Conservation (phyloP, 2,797 vertebrate species). For the Spinus pinus region DNA sequence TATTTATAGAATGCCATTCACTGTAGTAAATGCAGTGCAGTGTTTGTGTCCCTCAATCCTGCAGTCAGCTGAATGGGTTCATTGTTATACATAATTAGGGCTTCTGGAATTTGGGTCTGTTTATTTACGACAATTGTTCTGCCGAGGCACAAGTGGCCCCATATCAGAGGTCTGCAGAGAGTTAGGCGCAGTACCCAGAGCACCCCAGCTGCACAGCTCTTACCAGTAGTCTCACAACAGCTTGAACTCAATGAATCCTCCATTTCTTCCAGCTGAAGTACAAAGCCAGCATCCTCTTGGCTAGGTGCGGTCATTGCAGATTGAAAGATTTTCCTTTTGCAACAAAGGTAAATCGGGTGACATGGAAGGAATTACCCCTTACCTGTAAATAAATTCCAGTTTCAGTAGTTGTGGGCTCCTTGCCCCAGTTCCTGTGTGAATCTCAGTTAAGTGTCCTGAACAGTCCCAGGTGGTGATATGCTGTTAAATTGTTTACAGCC, state of each 20-base stretch:
- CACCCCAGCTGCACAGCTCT: not conserved
- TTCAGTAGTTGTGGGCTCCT: not conserved
- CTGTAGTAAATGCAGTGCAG: slow-evolving; percentile 1
- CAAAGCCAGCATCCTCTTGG: not conserved
- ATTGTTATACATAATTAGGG: slow-evolving; percentile 32
- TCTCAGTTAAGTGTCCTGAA: not conserved
- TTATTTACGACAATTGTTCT: slow-evolving; percentile 32
- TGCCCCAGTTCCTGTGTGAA: not conserved
- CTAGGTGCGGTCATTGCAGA: not conserved
- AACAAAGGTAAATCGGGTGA: not conserved
- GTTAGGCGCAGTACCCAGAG: not conserved
- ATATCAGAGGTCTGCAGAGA: not conserved
- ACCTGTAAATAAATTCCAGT: not conserved
- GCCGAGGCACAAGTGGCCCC: not conserved
- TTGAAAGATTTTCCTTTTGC: not conserved
- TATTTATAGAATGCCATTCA: slow-evolving; percentile 37
- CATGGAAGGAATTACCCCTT: not conserved
- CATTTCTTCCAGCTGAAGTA: not conserved
- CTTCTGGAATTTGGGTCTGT: slow-evolving; percentile 47
- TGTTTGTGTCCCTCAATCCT: not conserved
- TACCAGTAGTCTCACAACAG: not conserved
- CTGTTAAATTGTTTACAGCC: not conserved
- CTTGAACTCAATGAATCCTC: not conserved
- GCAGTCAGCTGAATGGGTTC: slow-evolving; percentile 12
- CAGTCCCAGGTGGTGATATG: not conserved